Evolutionary conservation across 2,797 vertebrate species (phyloP).

Genomic region (Streptopelia turtur): DNA sequence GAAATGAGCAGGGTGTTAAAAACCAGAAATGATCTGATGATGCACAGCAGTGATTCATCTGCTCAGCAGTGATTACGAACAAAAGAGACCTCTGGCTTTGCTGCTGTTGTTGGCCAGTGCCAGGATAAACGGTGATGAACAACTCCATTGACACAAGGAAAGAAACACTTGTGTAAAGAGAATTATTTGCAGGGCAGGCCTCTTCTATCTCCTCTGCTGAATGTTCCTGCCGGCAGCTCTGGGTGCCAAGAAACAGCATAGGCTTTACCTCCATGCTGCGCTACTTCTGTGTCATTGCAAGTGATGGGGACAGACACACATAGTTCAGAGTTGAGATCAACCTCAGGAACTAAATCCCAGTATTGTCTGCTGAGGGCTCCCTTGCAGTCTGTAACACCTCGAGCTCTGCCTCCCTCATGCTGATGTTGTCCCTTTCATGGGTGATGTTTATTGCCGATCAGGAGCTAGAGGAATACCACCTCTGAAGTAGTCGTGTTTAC

Average conservation of each 20-base stretch:
- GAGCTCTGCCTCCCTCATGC: neutral
- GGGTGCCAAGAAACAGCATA: neutral
- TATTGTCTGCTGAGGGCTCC: neutral
- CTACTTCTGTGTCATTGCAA: neutral
- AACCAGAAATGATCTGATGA: slow-evolving; percentile 24
- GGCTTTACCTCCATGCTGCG: neutral
- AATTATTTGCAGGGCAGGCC: neutral
- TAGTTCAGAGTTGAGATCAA: neutral
- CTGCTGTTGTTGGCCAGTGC: neutral
- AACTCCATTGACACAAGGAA: neutral
- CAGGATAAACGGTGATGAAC: neutral
- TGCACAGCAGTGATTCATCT: slow-evolving; percentile 15
- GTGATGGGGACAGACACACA: neutral
- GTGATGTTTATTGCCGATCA: neutral
- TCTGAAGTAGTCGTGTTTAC: neutral
- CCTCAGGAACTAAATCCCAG: neutral
- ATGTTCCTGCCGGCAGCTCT: neutral
- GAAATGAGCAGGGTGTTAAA: neutral
- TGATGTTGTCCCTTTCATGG: neutral
- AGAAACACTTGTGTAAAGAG: neutral
- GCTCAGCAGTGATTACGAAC: slow-evolving; percentile 37
- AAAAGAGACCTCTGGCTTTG: slow-evolving; percentile 44
- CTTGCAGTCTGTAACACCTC: neutral
- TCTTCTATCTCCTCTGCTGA: neutral
- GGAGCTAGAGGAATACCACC: neutral